These are phyloP conservation scores for Coreoperca whiteheadi DNA, from an alignment of 2,113 vertebrate genomes.

Conservation along the genomic window DNA sequence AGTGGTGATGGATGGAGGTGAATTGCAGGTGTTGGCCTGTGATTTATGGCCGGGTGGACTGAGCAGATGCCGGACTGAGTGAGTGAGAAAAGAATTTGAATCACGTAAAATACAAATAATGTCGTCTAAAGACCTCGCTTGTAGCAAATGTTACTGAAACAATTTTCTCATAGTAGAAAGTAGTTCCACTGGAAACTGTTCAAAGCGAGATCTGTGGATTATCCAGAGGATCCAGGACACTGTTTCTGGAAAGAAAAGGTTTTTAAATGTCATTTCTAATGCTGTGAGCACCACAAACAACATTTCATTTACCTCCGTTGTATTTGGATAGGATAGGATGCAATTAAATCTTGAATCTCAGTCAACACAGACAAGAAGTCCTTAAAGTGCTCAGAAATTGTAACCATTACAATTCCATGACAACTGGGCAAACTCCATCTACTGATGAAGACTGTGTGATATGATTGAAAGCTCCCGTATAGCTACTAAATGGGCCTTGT, in stretches of 20 bases:
- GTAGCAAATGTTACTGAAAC: neutral
- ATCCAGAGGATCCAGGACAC: neutral
- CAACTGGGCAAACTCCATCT: neutral
- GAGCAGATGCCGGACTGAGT: constrained; percentile 17
- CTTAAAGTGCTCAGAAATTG: too few species aligned
- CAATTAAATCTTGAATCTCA: neutral
- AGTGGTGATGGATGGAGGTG: constrained; percentile 54
- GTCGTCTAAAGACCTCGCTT: neutral
- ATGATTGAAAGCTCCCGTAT: neutral
- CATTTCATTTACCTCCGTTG: neutral
- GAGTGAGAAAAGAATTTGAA: constrained; percentile 25
- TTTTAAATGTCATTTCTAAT: neutral
- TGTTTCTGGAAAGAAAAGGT: neutral
- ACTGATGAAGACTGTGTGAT: neutral
- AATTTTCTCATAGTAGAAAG: neutral
- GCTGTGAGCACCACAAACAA: neutral
- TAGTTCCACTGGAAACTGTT: neutral
- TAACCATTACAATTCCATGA: too few species aligned
- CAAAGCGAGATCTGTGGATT: neutral
- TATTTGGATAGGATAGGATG: too few species aligned
- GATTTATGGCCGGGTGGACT: constrained; percentile 41
- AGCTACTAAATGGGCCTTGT: neutral
- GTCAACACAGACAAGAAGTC: too few species aligned
- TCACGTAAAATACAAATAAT: constrained; percentile 2
- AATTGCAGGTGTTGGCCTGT: constrained; percentile 48